Evolutionary conservation across 2,888 invertebrate species (phyloP).

Genomic region (Synanthedon andrenaeformis): DNA sequence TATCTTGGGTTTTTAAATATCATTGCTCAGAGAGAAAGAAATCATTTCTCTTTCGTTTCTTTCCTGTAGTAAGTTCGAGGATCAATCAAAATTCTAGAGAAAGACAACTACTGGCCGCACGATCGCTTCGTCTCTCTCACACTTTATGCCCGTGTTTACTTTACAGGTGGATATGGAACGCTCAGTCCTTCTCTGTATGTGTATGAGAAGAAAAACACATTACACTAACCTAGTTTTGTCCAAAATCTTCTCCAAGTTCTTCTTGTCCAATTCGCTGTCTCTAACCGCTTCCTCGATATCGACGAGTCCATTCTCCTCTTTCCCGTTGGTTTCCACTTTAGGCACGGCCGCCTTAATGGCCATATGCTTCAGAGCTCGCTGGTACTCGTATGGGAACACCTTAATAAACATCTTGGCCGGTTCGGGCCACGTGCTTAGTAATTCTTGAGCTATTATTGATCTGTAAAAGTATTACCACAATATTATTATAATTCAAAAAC

Average conservation of each 20-base stretch:
- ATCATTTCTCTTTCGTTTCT: too few relatives aligned
- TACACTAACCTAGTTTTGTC: constrained; percentile 77
- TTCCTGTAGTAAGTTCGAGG: too few relatives aligned
- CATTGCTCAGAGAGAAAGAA: too few relatives aligned
- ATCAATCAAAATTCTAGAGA: too few relatives aligned
- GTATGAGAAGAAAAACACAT: too few relatives aligned
- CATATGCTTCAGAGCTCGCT: constrained; percentile 84
- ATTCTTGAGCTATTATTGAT: constrained; percentile 83
- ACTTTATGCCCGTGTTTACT: too few relatives aligned
- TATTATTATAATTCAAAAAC: not conserved
- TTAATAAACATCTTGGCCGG: constrained; percentile 87
- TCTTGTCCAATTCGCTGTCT: constrained; percentile 81
- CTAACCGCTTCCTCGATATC: constrained; percentile 93
- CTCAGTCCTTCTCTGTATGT: too few relatives aligned
- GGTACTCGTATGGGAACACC: constrained; percentile 98
- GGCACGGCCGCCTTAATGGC: constrained; percentile 32
- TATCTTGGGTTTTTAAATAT: too few relatives aligned
- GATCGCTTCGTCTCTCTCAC: too few relatives aligned
- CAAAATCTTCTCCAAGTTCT: constrained; percentile 82
- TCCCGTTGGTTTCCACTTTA: constrained; percentile 35
- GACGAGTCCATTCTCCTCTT: constrained; percentile 55
- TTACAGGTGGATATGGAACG: too few relatives aligned
- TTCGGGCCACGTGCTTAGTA: constrained; percentile 84
- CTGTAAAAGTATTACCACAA: constrained; percentile 18
- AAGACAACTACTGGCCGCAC: too few relatives aligned